phyloP scores from a whole-genome alignment of 1,140 invertebrate species.

The Euura saliciscinereae region DNA sequence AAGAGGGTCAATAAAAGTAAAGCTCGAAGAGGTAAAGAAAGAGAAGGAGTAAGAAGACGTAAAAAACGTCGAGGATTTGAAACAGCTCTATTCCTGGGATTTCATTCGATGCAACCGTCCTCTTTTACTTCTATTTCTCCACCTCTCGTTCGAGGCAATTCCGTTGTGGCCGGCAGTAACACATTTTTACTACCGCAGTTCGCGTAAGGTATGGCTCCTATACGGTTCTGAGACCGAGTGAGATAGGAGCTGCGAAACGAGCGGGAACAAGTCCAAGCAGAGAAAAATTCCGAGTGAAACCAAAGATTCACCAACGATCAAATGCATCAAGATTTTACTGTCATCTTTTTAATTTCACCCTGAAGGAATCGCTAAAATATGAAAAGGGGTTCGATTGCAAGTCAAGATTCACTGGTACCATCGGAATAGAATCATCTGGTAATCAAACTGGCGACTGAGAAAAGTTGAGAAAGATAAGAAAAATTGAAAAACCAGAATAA shows the following conservation, averaged over 20 bases:
- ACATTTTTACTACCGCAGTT: constrained; percentile 1
- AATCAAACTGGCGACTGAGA: too few relatives aligned
- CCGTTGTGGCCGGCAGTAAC: neutral
- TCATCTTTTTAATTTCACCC: too few relatives aligned
- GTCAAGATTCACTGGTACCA: too few relatives aligned
- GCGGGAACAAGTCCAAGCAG: neutral
- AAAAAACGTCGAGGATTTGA: constrained; percentile 2
- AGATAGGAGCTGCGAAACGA: neutral
- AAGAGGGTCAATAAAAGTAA: neutral
- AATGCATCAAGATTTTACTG: too few relatives aligned
- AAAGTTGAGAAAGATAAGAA: neutral
- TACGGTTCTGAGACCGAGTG: neutral
- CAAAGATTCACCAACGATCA: too few relatives aligned
- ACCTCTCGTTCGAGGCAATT: constrained; percentile 4
- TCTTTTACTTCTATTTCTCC: neutral
- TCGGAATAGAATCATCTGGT: too few relatives aligned
- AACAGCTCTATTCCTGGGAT: constrained; percentile 4
- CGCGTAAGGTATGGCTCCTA: neutral
- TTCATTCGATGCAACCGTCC: neutral
- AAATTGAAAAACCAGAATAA: neutral
- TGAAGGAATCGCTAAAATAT: too few relatives aligned
- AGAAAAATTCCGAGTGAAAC: neutral
- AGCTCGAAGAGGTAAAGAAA: neutral
- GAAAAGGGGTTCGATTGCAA: too few relatives aligned
- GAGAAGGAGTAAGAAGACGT: neutral